Evolutionary conservation across 2,797 vertebrate genomes (phyloP).

Genomic region (Potorous gilbertii): DNA sequence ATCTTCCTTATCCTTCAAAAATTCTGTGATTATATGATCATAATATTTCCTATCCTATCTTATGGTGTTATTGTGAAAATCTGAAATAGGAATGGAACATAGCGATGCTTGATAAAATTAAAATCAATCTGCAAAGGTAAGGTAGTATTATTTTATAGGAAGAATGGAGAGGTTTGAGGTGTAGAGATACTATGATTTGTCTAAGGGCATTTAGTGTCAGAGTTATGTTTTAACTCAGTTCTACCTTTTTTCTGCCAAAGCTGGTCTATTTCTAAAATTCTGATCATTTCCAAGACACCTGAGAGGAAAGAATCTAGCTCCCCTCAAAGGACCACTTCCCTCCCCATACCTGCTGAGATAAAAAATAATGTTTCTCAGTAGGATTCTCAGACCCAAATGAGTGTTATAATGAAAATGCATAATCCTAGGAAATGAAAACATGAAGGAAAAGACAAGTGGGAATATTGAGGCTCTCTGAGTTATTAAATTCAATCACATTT

Average conservation of each 20-base stretch:
- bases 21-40: not conserved
- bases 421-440: constrained; percentile 2
- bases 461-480: not conserved
- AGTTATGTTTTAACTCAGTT: constrained; percentile 29
- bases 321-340: not conserved
- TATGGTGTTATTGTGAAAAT: not conserved
- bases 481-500: not conserved
- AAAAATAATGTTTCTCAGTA: constrained; percentile 53
- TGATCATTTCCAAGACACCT: constrained; percentile 15
- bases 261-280: not conserved
- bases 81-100: not conserved
- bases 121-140: not conserved
- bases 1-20: not conserved
- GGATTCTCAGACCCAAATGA: constrained; percentile 47
- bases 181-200: not conserved
- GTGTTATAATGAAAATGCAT: constrained; percentile 30
- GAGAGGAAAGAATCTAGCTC: constrained; percentile 24
- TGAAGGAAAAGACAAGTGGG: constrained; percentile 12
- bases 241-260: not conserved
- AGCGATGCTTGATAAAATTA: not conserved
- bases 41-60: not conserved
- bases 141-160: constrained; percentile 29
- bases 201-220: not conserved
- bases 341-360: constrained; percentile 30
- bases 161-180: not conserved